Percentiles rank a stretch among this genome's conserved stretches.
Evolutionary conservation across 1,140 invertebrate species (phyloP).

Genomic region (Macrostomum lignano): DNA sequence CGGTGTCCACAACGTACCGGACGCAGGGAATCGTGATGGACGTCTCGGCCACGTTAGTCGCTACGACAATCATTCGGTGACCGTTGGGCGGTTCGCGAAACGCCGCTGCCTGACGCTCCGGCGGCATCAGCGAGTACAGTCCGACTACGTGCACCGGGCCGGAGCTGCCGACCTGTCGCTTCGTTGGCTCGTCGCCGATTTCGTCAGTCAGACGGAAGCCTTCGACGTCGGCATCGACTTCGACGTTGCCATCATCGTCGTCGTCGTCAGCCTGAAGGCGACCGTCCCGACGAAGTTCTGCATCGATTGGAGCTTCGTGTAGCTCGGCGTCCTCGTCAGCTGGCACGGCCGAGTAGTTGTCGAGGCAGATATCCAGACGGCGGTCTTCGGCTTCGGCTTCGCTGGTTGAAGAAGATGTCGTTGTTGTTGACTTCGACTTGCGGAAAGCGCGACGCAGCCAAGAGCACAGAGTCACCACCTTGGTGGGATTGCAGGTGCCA

Average conservation of each 20-base stretch:
- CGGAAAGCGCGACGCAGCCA: too few species aligned
- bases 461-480: too few species aligned
- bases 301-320: constrained; percentile 21
- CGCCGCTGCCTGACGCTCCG: constrained; percentile 49
- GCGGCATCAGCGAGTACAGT: constrained; percentile 62
- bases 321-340: constrained; percentile 30
- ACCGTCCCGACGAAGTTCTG: constrained; percentile 22
- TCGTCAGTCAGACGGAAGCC: not conserved
- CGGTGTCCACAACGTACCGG: constrained; percentile 70
- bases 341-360: constrained; percentile 32
- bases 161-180: not conserved
- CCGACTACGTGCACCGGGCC: constrained; percentile 55
- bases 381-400: too few species aligned
- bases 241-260: constrained; percentile 8
- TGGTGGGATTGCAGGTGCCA: too few species aligned
- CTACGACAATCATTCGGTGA: constrained; percentile 48
- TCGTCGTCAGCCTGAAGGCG: constrained; percentile 15
- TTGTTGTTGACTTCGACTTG: too few species aligned
- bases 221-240: constrained; percentile 9
- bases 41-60: constrained; percentile 91
- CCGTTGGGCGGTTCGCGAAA: constrained; percentile 48
- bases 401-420: too few species aligned
- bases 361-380: too few species aligned
- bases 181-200: not conserved
- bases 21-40: constrained; percentile 82